A percentile compares a stretch with the other conserved stretches of the same genome.
These are phyloP conservation scores for Lacerta bilineata DNA, from an alignment of 2,797 vertebrate species.

Conservation along the genomic window DNA sequence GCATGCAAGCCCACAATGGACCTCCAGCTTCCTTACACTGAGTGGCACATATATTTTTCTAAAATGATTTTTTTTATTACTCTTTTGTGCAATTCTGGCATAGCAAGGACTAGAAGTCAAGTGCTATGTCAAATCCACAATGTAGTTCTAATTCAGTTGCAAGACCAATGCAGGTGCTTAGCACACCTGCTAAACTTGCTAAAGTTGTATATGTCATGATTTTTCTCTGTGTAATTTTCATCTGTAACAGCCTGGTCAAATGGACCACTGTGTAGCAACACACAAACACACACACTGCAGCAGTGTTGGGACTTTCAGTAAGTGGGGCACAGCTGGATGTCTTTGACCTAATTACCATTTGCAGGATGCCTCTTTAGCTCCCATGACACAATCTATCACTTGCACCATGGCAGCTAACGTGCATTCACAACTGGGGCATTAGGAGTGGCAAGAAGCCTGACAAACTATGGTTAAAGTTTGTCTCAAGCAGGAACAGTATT, in stretches of 20 bases:
- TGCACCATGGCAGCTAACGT: not conserved
- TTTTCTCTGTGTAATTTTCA: not conserved
- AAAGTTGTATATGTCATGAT: not conserved
- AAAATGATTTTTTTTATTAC: too few species aligned
- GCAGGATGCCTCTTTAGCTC: not conserved
- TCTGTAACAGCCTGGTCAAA: not conserved
- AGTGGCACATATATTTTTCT: too few species aligned
- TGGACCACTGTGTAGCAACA: not conserved
- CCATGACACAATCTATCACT: not conserved
- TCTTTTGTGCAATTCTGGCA: not conserved
- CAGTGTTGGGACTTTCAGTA: not conserved
- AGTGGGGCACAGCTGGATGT: not conserved
- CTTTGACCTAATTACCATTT: slow-evolving; percentile 25
- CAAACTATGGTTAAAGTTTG: not conserved
- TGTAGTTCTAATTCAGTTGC: not conserved
- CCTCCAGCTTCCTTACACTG: too few species aligned
- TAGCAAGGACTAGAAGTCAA: not conserved
- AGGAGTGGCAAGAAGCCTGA: not conserved
- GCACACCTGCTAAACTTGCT: not conserved
- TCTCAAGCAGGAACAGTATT: not conserved
- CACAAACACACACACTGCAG: not conserved
- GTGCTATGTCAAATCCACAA: not conserved
- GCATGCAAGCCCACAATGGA: too few species aligned
- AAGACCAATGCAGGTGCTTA: not conserved
- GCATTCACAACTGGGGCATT: not conserved